Base-by-base conservation (phyloP, 1,140 invertebrate genomes). In the Drosophila rhopaloa region DNA sequence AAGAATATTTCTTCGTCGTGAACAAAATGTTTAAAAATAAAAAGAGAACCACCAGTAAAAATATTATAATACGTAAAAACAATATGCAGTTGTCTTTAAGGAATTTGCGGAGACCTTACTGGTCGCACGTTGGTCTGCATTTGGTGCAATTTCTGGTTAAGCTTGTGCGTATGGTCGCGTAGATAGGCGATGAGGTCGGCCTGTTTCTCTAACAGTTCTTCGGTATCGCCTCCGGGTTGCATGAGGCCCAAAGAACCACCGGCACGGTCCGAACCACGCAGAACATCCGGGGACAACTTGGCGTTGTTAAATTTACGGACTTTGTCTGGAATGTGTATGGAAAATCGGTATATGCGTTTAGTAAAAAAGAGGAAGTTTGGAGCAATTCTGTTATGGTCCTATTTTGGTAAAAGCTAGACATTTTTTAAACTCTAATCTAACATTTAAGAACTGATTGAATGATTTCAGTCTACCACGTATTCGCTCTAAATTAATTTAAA, bases 201-300 rank as follows among this genome's bases (percentile, higher is more conserved):
- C 85, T 96, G 95, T 79, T 95, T 95, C 88, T 95, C 94, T 41
- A 95, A 92, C 54, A 96, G 93, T 58, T 95, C 95, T 29, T 93
- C 93, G 4, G 94, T 86, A 81, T 94, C 93, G 24, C 93, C 93
- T 51, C 93, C 94, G 48, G 92, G 93, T 73, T 93, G 93, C 76
- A 93, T 93, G 43, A 94, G 94, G 9, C 95, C 94, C 53, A 95
- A 90, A 78, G 95, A 95, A 19, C 92, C 93, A 41, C 92, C 92
- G 1, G 92, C 91, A 93, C 70, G 94, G 92, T 74, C 94, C 84
- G 60, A 93, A 91, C 82, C 93, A 90, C 61, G 93, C 77, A 77
- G 93, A 62, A 95, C 95, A 95, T 93, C 95, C 0, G 95, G 94
- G 29, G 93, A 91, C 47, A 93, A 92, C 72, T 93, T 92, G 14